phyloP scores from a whole-genome alignment of 2,888 invertebrate species.

The Pristionchus maxplancki region DNA sequence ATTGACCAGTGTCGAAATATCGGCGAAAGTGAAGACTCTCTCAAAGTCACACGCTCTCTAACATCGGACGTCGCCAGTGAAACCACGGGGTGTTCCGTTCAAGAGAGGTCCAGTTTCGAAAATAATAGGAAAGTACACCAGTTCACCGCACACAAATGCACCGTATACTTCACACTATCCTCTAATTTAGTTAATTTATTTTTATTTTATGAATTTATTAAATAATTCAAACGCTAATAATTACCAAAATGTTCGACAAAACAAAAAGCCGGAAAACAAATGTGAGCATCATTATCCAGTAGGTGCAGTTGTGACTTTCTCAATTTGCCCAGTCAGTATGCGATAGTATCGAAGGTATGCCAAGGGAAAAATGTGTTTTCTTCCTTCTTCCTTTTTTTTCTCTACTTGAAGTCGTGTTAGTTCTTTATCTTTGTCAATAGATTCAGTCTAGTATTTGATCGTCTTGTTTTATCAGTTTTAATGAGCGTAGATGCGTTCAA shows the following conservation, averaged over 20 bases:
- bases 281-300: too few relatives aligned
- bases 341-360: not conserved
- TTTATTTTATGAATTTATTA: too few relatives aligned
- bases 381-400: not conserved
- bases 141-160: not conserved
- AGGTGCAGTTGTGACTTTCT: not conserved
- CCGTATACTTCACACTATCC: not conserved
- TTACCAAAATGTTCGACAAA: too few relatives aligned
- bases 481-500: not conserved
- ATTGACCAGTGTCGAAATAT: not conserved
- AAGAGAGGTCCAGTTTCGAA: not conserved
- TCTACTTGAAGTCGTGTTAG: not conserved
- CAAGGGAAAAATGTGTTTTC: not conserved
- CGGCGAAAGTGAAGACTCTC: not conserved
- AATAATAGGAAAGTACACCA: not conserved
- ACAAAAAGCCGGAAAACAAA: too few relatives aligned
- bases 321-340: not conserved
- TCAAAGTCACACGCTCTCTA: not conserved
- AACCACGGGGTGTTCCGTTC: not conserved
- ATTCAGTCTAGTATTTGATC: not conserved
- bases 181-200: too few relatives aligned
- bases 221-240: too few relatives aligned
- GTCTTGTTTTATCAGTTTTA: constrained; percentile 43
- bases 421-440: not conserved
- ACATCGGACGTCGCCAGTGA: too few relatives aligned